phyloP scores from a whole-genome alignment of 2,113 vertebrate species.

The Gavialis gangeticus region DNA sequence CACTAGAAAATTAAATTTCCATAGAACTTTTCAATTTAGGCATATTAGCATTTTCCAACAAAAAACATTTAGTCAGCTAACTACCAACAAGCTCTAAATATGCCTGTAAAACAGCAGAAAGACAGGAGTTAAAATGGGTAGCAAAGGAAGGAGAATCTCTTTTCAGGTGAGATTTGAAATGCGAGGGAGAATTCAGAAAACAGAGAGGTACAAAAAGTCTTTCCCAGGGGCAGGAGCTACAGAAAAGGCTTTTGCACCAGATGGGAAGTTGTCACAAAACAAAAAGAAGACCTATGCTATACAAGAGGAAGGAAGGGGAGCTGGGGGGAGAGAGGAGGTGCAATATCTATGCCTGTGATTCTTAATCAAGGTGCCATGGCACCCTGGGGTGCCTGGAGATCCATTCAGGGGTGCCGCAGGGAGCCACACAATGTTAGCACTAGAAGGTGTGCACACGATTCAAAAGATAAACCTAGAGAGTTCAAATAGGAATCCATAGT shows the following conservation, averaged over 20 bases:
- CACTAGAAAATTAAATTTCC: neutral
- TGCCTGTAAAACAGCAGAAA: neutral
- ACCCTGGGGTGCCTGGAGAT: no score
- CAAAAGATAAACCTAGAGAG: no score
- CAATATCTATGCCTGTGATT: neutral
- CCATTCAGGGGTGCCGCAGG: no score
- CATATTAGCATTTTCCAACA: slow-evolving; percentile 15
- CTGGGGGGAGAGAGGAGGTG: slow-evolving; percentile 1
- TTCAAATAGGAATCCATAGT: no score
- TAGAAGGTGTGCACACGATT: no score
- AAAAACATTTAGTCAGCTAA: slow-evolving; percentile 7
- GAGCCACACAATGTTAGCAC: no score
- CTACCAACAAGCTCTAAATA: neutral
- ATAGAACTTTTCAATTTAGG: no score
- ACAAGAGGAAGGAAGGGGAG: neutral
- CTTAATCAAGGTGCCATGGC: no score
- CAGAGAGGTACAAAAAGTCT: neutral
- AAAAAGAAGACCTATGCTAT: neutral
- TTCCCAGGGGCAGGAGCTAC: neutral
- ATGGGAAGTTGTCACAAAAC: neutral
- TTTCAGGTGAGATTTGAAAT: slow-evolving; percentile 22
- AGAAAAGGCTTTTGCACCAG: neutral
- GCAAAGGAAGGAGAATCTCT: neutral
- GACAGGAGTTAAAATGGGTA: neutral
- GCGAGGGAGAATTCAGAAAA: neutral